These are phyloP conservation scores for Progne subis DNA, from an alignment of 2,113 vertebrate species.

Conservation along the genomic window DNA sequence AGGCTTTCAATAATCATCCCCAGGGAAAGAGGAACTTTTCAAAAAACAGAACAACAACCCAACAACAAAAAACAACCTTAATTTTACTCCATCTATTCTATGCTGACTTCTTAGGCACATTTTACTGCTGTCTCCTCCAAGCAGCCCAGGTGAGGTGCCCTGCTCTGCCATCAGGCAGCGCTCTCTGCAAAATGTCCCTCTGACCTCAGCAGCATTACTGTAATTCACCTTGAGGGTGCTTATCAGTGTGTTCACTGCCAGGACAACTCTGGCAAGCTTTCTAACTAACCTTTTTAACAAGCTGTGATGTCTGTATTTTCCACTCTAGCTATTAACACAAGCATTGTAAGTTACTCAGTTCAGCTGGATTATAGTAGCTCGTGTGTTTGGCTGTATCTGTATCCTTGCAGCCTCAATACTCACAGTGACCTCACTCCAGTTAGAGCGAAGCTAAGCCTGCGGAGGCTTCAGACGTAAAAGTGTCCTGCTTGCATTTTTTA, in stretches of 20 bases:
- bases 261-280: not conserved
- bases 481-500: not conserved
- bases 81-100: not conserved
- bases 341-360: not conserved
- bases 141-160: not conserved
- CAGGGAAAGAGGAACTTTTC: not conserved
- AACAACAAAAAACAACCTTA: not conserved
- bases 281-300: not conserved
- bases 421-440: not conserved
- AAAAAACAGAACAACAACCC: not conserved
- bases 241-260: not conserved
- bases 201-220: not conserved
- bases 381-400: fast-evolving
- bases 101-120: not conserved
- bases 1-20: not conserved
- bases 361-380: fast-evolving
- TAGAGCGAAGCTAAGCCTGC: not conserved
- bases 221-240: not conserved
- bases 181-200: not conserved
- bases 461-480: not conserved
- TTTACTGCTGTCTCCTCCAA: not conserved
- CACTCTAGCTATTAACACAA: not conserved
- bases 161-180: not conserved
- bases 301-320: not conserved
- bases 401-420: not conserved